Conservation (phyloP, 1,140 invertebrate species). For the Drosophila albomicans region DNA sequence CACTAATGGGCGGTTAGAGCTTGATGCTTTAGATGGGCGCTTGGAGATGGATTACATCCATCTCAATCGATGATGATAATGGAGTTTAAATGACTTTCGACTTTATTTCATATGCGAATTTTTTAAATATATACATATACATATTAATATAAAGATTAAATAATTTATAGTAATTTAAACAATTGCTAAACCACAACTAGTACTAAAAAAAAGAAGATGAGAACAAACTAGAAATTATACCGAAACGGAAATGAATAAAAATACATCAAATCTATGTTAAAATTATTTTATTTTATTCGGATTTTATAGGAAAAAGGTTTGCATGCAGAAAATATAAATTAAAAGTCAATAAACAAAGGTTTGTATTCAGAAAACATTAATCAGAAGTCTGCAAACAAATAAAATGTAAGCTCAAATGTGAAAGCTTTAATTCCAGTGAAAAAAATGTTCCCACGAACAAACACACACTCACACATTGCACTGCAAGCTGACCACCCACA, state of each 20-base stretch:
- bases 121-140: conserved; percentile 69
- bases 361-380: too few species aligned
- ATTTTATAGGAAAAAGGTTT: neutral
- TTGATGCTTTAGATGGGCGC: conserved; percentile 26
- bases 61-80: conserved; percentile 29
- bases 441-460: neutral
- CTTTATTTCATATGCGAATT: conserved; percentile 81
- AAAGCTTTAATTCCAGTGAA: too few species aligned
- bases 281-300: neutral
- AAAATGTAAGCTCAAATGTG: too few species aligned
- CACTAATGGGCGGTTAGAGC: conserved; percentile 30
- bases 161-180: conserved; percentile 84
- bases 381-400: too few species aligned
- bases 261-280: conserved; percentile 68
- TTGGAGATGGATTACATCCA: conserved; percentile 28
- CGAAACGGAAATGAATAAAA: conserved; percentile 85
- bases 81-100: conserved; percentile 67
- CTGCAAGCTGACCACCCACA: neutral
- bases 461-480: neutral
- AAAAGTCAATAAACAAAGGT: neutral
- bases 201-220: conserved; percentile 73
- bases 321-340: too few species aligned
- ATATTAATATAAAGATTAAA: conserved; percentile 73
- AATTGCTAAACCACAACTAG: conserved; percentile 80
- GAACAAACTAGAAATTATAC: conserved; percentile 85